phyloP scores from a whole-genome alignment of 2,797 vertebrate species.

The Hypotaenidia okinawae region DNA sequence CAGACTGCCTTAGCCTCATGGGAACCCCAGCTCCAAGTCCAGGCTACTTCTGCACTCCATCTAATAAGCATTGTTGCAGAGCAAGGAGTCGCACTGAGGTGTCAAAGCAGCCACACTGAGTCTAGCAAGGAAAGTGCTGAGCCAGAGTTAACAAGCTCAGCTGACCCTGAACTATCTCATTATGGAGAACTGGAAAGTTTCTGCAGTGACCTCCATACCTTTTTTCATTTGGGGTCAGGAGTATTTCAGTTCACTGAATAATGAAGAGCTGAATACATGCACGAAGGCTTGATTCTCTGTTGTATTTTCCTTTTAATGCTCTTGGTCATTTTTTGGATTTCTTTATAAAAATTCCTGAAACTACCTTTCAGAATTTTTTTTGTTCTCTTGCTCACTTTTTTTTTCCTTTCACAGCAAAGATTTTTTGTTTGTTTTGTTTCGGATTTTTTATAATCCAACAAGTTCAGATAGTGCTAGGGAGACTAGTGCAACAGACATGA shows the following conservation, averaged over 20 bases:
- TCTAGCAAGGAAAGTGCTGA: not conserved
- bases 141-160: constrained; percentile 39
- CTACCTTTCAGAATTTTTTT: not conserved
- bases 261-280: not conserved
- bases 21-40: not conserved
- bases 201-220: not conserved
- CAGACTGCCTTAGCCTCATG: not conserved
- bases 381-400: accelerated
- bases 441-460: not conserved
- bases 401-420: not conserved
- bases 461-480: not conserved
- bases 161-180: constrained; percentile 34
- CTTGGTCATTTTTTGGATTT: not conserved
- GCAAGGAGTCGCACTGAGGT: not conserved
- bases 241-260: not conserved
- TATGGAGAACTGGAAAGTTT: constrained; percentile 5
- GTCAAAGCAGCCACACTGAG: not conserved
- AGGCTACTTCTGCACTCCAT: not conserved
- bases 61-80: not conserved
- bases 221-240: not conserved
- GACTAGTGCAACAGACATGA: not conserved
- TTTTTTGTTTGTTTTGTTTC: not conserved
- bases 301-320: not conserved
- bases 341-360: not conserved
- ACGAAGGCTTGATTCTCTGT: not conserved